Conservation (phyloP, 2,113 vertebrate species). For the Oncorhynchus nerka region DNA sequence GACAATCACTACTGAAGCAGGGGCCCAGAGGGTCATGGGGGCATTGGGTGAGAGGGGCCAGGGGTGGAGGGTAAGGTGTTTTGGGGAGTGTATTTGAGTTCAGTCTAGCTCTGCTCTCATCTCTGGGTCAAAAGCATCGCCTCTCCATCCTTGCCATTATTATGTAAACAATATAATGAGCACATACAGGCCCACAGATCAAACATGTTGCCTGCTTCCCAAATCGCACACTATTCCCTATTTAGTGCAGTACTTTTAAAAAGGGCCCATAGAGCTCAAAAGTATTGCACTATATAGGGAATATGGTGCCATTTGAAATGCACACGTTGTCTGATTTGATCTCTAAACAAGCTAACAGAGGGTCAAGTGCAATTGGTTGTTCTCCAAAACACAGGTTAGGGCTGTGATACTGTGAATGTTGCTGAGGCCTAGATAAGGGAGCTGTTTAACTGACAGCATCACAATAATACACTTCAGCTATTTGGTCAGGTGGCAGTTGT, state of each 20-base stretch:
- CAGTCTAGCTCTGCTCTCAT: constrained; percentile 44
- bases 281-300: too few relatives aligned
- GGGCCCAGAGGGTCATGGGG: neutral
- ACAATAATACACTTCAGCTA: constrained; percentile 15
- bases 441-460: neutral
- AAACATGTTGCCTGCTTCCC: constrained; percentile 48
- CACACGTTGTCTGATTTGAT: neutral
- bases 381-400: constrained; percentile 17
- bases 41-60: neutral
- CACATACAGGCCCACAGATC: constrained; percentile 37
- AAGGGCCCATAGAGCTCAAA: too few relatives aligned
- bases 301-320: too few relatives aligned
- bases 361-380: constrained; percentile 12
- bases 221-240: too few relatives aligned
- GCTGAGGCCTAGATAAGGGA: neutral
- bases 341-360: constrained; percentile 37
- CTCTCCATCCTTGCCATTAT: constrained; percentile 43
- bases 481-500: constrained; percentile 63
- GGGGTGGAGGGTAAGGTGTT: neutral
- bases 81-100: constrained; percentile 64
- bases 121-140: constrained; percentile 53
- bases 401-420: neutral
- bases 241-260: too few relatives aligned
- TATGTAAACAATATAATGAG: constrained; percentile 49
- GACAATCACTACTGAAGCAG: neutral